These are phyloP conservation scores for Anastatus disparis DNA, from an alignment of 1,140 invertebrate species.

Conservation along the genomic window DNA sequence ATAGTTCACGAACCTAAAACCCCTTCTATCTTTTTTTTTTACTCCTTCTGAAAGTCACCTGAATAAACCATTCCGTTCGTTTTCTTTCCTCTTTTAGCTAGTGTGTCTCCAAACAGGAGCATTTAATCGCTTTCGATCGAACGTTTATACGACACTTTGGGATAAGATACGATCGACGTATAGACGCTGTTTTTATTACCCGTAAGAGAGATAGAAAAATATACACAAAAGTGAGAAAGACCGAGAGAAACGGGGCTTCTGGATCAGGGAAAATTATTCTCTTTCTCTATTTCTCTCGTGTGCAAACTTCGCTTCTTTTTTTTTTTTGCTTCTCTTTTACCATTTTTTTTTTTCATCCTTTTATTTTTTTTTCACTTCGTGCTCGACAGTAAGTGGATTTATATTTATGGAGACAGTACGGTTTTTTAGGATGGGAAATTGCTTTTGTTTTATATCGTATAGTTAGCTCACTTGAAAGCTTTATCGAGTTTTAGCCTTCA, in stretches of 20 bases:
- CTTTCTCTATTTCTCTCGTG: not conserved
- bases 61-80: constrained; percentile 48
- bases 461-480: not conserved
- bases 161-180: constrained; percentile 39
- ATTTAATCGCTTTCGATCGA: constrained; percentile 42
- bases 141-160: constrained; percentile 37
- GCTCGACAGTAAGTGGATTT: constrained; percentile 33
- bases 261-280: constrained; percentile 21
- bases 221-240: no score
- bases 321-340: not conserved
- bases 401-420: constrained; percentile 39
- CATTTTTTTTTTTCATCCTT: not conserved
- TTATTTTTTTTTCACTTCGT: not conserved
- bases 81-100: not conserved
- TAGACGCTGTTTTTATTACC: constrained; percentile 36
- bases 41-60: constrained; percentile 48
- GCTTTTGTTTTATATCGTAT: constrained; percentile 10
- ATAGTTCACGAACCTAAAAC: constrained; percentile 41
- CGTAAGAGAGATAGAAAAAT: no score
- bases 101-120: constrained; percentile 29
- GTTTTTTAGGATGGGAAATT: constrained; percentile 29
- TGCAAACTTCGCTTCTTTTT: no score
- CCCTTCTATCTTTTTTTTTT: no score
- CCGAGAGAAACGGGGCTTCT: not conserved
- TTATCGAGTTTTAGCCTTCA: not conserved